These are phyloP conservation scores for rat (Rattus norvegicus) DNA, from an alignment of 2,113 vertebrate genomes.

Conservation along the genomic window DNA sequence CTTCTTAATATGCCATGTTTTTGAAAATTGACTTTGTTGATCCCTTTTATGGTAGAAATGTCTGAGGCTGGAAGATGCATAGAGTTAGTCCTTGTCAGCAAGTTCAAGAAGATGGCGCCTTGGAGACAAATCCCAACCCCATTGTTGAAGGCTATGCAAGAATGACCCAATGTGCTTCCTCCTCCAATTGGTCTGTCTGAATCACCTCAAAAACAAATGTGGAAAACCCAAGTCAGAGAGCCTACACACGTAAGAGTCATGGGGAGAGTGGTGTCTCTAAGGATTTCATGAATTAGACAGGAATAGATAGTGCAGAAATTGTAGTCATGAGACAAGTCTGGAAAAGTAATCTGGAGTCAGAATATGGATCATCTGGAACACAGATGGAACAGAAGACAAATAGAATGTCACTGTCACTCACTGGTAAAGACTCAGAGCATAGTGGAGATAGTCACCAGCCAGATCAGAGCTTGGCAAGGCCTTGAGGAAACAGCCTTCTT, in stretches of 20 bases:
- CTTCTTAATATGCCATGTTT: background rate
- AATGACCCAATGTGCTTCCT: background rate
- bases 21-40: background rate
- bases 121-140: background rate
- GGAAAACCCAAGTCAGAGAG: background rate
- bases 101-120: background rate
- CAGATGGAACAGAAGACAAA: background rate
- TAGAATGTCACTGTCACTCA: fast-evolving
- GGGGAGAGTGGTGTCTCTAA: background rate
- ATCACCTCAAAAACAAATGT: background rate
- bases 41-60: background rate
- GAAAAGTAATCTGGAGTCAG: background rate
- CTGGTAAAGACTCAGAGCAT: fast-evolving
- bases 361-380: background rate
- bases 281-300: background rate
- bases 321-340: background rate
- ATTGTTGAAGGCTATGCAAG: background rate
- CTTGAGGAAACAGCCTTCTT: background rate
- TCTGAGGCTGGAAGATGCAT: background rate
- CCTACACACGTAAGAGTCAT: background rate
- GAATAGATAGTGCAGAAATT: background rate
- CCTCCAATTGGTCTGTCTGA: background rate
- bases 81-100: background rate
- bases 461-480: background rate
- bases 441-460: fast-evolving